These are phyloP conservation scores for Ceratosolen fusciceps DNA, from an alignment of 1,140 invertebrate genomes.

Conservation along the genomic window DNA sequence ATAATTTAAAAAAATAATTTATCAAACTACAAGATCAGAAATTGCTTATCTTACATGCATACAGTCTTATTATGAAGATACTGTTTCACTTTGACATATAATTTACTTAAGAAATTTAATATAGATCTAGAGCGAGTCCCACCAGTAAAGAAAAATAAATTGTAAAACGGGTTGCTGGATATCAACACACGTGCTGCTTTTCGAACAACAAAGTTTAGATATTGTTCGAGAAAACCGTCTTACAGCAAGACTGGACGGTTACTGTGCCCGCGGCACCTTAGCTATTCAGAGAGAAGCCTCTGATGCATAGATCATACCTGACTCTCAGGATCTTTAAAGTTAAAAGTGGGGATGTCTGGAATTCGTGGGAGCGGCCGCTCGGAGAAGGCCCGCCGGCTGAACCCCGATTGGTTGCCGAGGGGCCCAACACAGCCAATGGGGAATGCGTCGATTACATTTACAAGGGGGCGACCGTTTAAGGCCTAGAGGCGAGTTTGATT, in stretches of 20 bases:
- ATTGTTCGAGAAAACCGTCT: conserved; percentile 61
- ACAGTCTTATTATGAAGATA: not conserved
- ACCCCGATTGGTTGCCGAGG: conserved; percentile 55
- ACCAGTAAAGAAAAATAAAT: too few relatives aligned
- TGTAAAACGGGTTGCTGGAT: not conserved
- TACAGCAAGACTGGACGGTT: conserved; percentile 71
- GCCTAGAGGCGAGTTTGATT: conserved; percentile 56
- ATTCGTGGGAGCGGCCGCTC: conserved; percentile 48
- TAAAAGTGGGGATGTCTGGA: conserved; percentile 56
- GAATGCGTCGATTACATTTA: not conserved
- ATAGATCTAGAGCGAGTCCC: not conserved
- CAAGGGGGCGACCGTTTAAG: conserved; percentile 40
- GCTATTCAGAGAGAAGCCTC: conserved; percentile 69
- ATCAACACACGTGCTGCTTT: not conserved
- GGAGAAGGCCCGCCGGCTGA: conserved; percentile 38
- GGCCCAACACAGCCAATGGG: conserved; percentile 53
- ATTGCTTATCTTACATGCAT: not conserved
- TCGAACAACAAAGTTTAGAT: not conserved
- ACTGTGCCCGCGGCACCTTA: conserved; percentile 71
- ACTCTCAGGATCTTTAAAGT: conserved; percentile 50
- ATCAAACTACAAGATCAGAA: not conserved
- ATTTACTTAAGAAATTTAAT: not conserved
- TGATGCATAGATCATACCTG: not conserved
- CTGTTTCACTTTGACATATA: not conserved
- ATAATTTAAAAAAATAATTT: too few relatives aligned